These are phyloP conservation scores for Pandemis heparana DNA, from an alignment of 2,888 invertebrate genomes.

Conservation along the genomic window DNA sequence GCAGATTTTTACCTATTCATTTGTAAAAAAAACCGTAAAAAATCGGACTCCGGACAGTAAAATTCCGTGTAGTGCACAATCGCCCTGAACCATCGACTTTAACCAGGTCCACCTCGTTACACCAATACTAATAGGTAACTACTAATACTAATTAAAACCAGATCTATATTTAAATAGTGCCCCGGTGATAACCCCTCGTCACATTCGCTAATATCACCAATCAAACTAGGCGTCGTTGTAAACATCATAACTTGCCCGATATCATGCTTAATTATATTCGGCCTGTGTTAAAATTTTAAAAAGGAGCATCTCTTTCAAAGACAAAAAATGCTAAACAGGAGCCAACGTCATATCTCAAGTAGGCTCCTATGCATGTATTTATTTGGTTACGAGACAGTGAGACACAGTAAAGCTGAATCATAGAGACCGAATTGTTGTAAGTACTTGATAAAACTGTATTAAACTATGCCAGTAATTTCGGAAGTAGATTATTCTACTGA, in stretches of 20 bases:
- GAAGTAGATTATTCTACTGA: not conserved
- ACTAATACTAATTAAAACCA: conserved; percentile 12
- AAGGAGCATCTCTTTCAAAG: no score
- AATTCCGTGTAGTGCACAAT: no score
- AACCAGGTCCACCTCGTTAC: not conserved
- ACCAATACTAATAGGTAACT: not conserved
- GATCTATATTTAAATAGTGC: conserved; percentile 30
- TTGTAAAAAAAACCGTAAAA: no score
- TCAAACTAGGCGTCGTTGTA: conserved; percentile 69
- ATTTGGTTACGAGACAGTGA: no score
- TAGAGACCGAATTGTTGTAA: no score
- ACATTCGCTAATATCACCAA: conserved; percentile 63
- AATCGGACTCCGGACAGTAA: no score
- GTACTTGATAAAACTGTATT: not conserved
- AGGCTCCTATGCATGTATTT: no score
- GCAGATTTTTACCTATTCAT: no score
- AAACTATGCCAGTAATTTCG: not conserved
- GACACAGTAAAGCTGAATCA: no score
- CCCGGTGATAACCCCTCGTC: conserved; percentile 64
- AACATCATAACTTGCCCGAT: conserved; percentile 61
- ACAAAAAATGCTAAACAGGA: no score
- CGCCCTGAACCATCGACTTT: no score
- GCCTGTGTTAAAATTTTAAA: not conserved
- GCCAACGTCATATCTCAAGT: no score
- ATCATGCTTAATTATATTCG: conserved; percentile 51